Evolutionary conservation across 2,113 vertebrate species (phyloP), one percentile per base, ranked within the genome.

Genomic region (Gadus macrocephalus): DNA sequence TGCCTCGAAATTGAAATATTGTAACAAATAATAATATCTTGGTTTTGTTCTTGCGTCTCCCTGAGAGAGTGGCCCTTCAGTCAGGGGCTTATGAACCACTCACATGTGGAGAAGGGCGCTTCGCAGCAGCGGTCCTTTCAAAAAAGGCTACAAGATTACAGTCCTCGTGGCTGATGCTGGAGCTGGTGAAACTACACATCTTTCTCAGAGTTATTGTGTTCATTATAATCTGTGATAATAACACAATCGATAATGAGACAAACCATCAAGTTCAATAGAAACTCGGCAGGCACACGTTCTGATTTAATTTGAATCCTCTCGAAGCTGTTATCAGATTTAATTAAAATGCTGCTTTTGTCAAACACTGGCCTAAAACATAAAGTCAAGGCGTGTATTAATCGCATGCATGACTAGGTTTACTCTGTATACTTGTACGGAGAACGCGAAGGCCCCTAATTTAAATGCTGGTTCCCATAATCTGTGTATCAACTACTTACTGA

Each of bases 161-260:
- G 42, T 49, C 9, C 42, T 49, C 1, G 38, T 42, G 42, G 42
- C 42, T 14, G 42, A 49, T 4, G 9, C 42, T 14, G 8, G 42
- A 1, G 42, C 7, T 49, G 9, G 42, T 9, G 1, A 56, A 73
- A 83, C 79, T 71, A 78, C 73, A 66, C 69, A 82, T 72, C 76
- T 83, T 73, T 69, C 70, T 76, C 75, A 1, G 59, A 82, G 87
- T 90, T 85, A 77, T 87, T 89, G 85, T 0, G 19, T 79, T 83
- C 79, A 76, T 87, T 84, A 76, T 64, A 80, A 66, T 4, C 62
- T 79, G 25, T 64, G 73, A 77, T 71, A 79, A 66, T 71, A 79
- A 66, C 78, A 79, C 71, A 25, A 49, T 76, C 28, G 74, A 80
- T 77, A 76, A 77, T 78, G 59, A 62, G 70, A 81, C 74, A 67